Conservation (phyloP, 1,140 invertebrate species). For the Tetramorium parvispinum region DNA sequence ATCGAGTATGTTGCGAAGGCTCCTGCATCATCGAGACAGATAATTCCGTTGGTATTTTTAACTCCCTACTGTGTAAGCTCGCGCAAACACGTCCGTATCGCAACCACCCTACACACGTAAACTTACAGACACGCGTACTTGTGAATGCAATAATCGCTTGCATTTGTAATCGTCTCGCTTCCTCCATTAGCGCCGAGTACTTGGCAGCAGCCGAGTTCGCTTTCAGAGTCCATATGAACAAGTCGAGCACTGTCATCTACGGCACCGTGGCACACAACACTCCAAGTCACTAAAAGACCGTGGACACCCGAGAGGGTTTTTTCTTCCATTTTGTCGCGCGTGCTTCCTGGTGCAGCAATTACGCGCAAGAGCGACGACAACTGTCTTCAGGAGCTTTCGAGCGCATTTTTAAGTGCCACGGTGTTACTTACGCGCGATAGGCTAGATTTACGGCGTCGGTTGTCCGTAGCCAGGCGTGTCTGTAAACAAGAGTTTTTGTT, state of each 20-base stretch:
- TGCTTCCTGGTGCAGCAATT: slow-evolving; percentile 38
- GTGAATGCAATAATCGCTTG: slow-evolving; percentile 26
- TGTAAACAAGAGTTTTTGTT: not conserved
- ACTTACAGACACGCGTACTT: not conserved
- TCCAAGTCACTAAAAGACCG: slow-evolving; percentile 22
- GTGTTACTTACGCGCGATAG: not conserved
- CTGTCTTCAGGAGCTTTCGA: not conserved
- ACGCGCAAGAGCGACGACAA: slow-evolving; percentile 25
- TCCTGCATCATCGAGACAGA: slow-evolving; percentile 3
- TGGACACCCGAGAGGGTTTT: slow-evolving; percentile 15
- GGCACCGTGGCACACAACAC: slow-evolving; percentile 6
- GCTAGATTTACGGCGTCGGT: not conserved
- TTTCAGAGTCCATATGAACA: slow-evolving; percentile 48
- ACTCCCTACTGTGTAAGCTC: not conserved
- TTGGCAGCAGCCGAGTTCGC: slow-evolving; percentile 43
- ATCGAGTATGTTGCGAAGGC: slow-evolving; percentile 33
- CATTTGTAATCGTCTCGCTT: slow-evolving; percentile 60
- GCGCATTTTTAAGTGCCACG: not conserved
- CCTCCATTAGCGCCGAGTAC: slow-evolving; percentile 51
- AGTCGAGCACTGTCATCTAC: slow-evolving; percentile 47
- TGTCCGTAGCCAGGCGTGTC: not conserved
- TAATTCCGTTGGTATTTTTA: slow-evolving; percentile 25
- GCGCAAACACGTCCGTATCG: not conserved
- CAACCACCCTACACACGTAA: not conserved
- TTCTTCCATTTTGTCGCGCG: not conserved